These are phyloP conservation scores for Ochropacha duplaris DNA, from an alignment of 2,888 invertebrate species.

Conservation along the genomic window DNA sequence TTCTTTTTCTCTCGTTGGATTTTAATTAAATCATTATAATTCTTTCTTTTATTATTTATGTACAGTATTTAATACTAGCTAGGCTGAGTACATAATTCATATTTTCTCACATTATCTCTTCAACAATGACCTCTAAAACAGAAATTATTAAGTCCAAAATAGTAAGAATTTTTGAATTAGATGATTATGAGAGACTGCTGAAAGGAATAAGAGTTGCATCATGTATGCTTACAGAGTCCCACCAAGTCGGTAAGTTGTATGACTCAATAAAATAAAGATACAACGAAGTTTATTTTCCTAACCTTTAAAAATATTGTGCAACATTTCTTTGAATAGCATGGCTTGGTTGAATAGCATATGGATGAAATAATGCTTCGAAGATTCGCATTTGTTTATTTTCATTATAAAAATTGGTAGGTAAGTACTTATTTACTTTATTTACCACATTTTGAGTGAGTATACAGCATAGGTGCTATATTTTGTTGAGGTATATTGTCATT, in stretches of 20 bases:
- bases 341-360: neutral
- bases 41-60: too few species aligned
- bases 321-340: neutral
- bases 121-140: conserved; percentile 56
- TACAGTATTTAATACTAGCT: too few species aligned
- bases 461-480: too few species aligned
- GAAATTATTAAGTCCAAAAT: conserved; percentile 58
- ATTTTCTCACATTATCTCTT: neutral
- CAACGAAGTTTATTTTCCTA: neutral
- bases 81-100: too few species aligned
- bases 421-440: too few species aligned
- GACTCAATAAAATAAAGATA: neutral
- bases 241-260: conserved; percentile 66
- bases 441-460: too few species aligned
- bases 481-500: too few species aligned
- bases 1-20: too few species aligned
- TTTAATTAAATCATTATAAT: too few species aligned
- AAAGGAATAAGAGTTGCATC: conserved; percentile 82
- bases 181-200: conserved; percentile 75
- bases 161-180: conserved; percentile 77
- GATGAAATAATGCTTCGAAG: neutral
- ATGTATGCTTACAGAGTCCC: conserved; percentile 82
- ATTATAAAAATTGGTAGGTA: too few species aligned
- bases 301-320: neutral
- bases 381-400: neutral